Evolutionary conservation across 2,113 vertebrate species (phyloP).

Genomic region (Oreochromis spilurus): DNA sequence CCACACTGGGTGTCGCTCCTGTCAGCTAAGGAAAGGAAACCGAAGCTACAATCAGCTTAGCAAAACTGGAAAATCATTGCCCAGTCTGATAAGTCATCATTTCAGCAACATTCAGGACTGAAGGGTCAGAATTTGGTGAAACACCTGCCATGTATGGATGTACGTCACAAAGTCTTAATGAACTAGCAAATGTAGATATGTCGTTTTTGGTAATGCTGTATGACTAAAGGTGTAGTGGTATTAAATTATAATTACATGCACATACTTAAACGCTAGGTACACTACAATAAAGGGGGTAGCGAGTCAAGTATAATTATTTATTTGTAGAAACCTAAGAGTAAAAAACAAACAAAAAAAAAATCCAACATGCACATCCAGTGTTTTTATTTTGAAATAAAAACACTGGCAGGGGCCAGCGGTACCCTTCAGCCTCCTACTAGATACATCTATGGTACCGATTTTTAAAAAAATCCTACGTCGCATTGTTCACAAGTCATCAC

Average conservation of each 20-base stretch:
- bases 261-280: background rate
- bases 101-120: background rate
- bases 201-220: accelerated
- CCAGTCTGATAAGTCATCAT: accelerated
- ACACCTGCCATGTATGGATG: background rate
- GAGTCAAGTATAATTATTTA: accelerated
- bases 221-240: background rate
- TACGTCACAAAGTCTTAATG: background rate
- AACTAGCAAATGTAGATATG: background rate
- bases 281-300: background rate
- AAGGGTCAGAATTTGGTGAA: background rate
- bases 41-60: background rate
- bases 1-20: background rate
- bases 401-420: background rate
- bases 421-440: accelerated
- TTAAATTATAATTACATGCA: background rate
- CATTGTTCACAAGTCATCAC: background rate
- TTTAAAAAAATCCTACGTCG: accelerated
- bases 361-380: background rate
- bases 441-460: accelerated
- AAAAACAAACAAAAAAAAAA: background rate
- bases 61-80: background rate
- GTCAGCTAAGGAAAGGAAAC: background rate
- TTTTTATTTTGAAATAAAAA: background rate
- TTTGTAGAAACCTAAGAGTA: background rate